phyloP scores from a whole-genome alignment of 2,797 vertebrate genomes.

The Scarus forsteni region DNA sequence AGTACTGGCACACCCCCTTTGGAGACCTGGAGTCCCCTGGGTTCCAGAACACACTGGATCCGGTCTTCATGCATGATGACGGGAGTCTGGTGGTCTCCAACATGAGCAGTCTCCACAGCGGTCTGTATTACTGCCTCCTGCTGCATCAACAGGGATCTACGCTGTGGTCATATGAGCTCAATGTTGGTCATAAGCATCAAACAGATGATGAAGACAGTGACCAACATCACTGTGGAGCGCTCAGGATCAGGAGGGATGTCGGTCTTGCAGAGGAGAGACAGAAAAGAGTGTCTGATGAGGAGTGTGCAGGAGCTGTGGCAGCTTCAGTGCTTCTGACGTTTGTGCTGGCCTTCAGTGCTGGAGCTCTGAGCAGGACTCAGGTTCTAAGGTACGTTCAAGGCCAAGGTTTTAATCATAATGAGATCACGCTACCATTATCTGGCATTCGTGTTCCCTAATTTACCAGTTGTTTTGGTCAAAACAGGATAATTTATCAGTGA shows the following conservation, averaged over 20 bases:
- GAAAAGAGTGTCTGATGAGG: not conserved
- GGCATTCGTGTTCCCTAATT: not conserved
- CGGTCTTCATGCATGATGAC: slow-evolving; percentile 54
- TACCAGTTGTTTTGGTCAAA: no score
- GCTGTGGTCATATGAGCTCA: slow-evolving; percentile 65
- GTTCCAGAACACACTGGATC: slow-evolving; percentile 28
- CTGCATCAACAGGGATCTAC: slow-evolving; percentile 44
- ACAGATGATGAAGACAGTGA: not conserved
- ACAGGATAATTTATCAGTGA: no score
- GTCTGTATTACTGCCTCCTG: slow-evolving; percentile 81
- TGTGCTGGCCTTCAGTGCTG: slow-evolving; percentile 76
- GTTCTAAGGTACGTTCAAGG: slow-evolving; percentile 68
- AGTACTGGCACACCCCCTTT: slow-evolving; percentile 83
- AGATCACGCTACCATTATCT: not conserved
- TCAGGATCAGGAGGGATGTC: slow-evolving; percentile 23
- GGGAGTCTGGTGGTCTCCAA: slow-evolving; percentile 70
- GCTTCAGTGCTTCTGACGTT: slow-evolving; percentile 82
- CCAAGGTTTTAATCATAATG: not conserved
- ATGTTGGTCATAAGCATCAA: not conserved
- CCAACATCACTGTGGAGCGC: not conserved
- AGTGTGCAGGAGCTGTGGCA: slow-evolving; percentile 69
- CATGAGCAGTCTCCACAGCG: slow-evolving; percentile 64
- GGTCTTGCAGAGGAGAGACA: not conserved
- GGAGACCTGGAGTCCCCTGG: slow-evolving; percentile 59
- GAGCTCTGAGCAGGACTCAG: slow-evolving; percentile 71